Percentiles rank a stretch among this genome's conserved stretches.
phyloP scores from a whole-genome alignment of 2,797 vertebrate genomes.

The Gymnothorax javanicus region DNA sequence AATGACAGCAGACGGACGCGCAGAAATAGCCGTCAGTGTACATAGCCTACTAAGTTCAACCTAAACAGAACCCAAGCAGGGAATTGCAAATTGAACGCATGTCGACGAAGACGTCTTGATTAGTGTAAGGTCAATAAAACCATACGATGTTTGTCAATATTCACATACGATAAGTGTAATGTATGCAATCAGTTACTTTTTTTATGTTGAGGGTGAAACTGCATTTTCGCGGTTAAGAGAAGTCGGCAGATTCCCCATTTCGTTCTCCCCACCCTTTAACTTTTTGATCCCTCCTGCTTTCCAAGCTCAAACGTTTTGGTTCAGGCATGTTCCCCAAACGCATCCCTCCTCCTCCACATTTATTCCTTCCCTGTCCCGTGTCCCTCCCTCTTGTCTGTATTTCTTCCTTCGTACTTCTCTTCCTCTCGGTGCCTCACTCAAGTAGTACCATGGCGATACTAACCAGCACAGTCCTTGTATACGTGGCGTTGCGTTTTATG shows the following conservation, averaged over 20 bases:
- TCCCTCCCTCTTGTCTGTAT: slow-evolving; percentile 25
- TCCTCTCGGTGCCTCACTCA: neutral
- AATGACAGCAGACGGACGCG: neutral
- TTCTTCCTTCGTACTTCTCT: neutral
- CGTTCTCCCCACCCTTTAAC: slow-evolving; percentile 1
- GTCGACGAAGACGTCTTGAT: neutral
- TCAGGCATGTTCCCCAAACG: slow-evolving; percentile 20
- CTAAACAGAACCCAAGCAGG: neutral
- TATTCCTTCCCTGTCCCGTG: neutral
- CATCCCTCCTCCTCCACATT: slow-evolving; percentile 51
- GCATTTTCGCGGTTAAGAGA: neutral
- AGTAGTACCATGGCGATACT: slow-evolving; percentile 67
- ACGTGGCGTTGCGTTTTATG: slow-evolving; percentile 71
- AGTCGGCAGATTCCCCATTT: neutral
- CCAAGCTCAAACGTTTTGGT: neutral
- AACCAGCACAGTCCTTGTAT: slow-evolving; percentile 53
- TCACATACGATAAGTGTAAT: neutral
- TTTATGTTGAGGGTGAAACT: neutral
- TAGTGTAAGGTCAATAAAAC: neutral
- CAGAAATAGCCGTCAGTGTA: neutral
- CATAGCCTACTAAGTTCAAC: neutral
- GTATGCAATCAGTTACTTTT: neutral
- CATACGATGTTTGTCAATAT: neutral
- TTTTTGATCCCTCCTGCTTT: slow-evolving; percentile 10
- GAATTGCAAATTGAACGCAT: neutral